phyloP scores from a whole-genome alignment of 2,113 vertebrate species.

The Puffinus mauretanicus region DNA sequence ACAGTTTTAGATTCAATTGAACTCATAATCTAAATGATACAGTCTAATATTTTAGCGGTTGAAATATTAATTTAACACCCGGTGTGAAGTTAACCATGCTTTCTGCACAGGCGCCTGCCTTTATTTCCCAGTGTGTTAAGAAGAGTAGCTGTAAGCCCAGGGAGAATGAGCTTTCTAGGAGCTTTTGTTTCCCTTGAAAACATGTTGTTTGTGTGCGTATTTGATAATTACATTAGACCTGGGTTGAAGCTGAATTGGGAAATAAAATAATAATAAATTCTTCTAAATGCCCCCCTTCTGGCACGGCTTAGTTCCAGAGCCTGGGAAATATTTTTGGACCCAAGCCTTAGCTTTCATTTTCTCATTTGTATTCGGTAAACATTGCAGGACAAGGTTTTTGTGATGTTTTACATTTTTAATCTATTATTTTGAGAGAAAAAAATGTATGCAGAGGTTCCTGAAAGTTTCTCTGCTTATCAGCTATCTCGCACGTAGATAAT shows the following conservation, averaged over 20 bases:
- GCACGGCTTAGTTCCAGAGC: background rate
- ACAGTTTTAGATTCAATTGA: conserved; percentile 68
- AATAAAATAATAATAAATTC: conserved; percentile 54
- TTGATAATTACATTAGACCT: conserved; percentile 60
- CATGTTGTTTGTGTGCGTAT: conserved; percentile 37
- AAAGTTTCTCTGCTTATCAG: conserved; percentile 52
- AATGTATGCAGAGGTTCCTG: background rate
- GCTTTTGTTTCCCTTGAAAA: conserved; percentile 54
- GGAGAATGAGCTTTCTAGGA: conserved; percentile 47
- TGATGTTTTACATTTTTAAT: background rate
- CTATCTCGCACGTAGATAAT: conserved; percentile 6
- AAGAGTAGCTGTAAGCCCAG: conserved; percentile 28
- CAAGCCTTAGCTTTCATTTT: conserved; percentile 37
- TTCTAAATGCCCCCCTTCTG: background rate
- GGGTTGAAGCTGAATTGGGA: conserved; percentile 19
- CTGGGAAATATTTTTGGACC: conserved; percentile 20
- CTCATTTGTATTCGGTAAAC: conserved; percentile 37
- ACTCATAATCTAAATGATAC: conserved; percentile 67
- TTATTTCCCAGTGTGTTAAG: conserved; percentile 27
- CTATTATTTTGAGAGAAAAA: conserved; percentile 4
- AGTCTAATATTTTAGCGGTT: conserved; percentile 65
- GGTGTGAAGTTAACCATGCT: conserved; percentile 55
- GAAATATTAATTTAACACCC: conserved; percentile 71
- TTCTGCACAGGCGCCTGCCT: conserved; percentile 29
- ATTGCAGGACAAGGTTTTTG: background rate